Evolutionary conservation across 2,113 vertebrate genomes (phyloP), one percentile per base, ranked within the genome.

Genomic region (Pterocles gutturalis): DNA sequence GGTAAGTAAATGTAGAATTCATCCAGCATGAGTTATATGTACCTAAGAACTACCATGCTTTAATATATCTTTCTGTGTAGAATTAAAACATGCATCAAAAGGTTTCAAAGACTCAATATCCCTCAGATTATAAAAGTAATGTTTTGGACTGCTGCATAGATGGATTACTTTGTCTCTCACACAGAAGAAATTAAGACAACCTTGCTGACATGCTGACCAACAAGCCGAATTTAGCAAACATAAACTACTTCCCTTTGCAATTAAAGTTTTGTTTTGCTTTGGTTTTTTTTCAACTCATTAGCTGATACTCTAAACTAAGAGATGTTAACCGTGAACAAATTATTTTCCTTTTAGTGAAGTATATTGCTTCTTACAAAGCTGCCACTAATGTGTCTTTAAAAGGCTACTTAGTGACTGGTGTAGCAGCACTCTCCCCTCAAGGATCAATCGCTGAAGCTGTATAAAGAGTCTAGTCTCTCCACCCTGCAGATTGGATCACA

Each of bases 301-400:
- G 13, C 29, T 70, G 29, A 55, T 73, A 45, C 16, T 65, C 31
- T 65, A 33, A 76, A 45, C 12, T 28, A 86, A 87, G 22, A 62
- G 38, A 38, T 31, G 5, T 93, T 64, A 76, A 88, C 45, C 78
- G 26, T 15, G 10, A 88, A 48, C 13, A 73, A 76, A 86, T 38
- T 55, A 31, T 91, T 85, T 71, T 75, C 38, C 49, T 88, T 93
- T 62, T 60, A 78, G 54, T 31, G 76, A 78, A 93, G 90, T 31
- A 78, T 5, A 71, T 38, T 34, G 26, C 51, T 43, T 82, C 53
- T 71, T 58, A 77, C 25, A 85, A 94, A 88, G 51, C 38, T 84
- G 38, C 51, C 61, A 34, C 24, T 78, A 66, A 78, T 1, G 2
- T 43, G 29, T n/a, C 76, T 87, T 81, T 86, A 45, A 90, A 92